phyloP scores from a whole-genome alignment of 1,140 invertebrate genomes.

The Drosophila biarmipes region DNA sequence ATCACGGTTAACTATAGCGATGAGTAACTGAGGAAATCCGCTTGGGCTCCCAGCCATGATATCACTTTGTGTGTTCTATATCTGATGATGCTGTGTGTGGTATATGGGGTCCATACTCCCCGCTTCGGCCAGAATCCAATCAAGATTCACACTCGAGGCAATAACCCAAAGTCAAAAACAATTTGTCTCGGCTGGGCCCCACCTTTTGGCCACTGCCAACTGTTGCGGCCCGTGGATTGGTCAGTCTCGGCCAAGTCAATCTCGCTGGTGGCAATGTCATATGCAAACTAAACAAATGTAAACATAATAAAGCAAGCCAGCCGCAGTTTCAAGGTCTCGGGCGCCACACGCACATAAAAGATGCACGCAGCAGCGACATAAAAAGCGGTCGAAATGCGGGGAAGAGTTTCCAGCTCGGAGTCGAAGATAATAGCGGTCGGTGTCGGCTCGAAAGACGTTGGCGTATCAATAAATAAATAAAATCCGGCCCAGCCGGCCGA shows the following conservation, averaged over 20 bases:
- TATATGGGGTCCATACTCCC: not conserved
- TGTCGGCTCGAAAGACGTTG: conserved; percentile 41
- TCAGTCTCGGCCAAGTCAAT: conserved; percentile 31
- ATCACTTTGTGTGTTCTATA: conserved; percentile 10
- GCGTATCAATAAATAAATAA: conserved; percentile 76
- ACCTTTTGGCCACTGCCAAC: conserved; percentile 20
- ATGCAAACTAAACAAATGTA: conserved; percentile 82
- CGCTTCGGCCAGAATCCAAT: conserved; percentile 41
- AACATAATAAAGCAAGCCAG: conserved; percentile 80
- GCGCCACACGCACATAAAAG: conserved; percentile 78
- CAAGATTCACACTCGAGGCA: conserved; percentile 42
- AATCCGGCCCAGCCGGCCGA: conserved; percentile 38
- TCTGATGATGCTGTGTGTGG: not conserved
- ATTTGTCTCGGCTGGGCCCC: conserved; percentile 66
- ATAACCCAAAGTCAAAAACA: conserved; percentile 52
- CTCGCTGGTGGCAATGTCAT: conserved; percentile 78
- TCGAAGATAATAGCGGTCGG: conserved; percentile 61
- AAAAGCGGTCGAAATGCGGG: conserved; percentile 32
- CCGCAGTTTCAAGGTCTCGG: conserved; percentile 80
- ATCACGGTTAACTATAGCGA: conserved; percentile 62
- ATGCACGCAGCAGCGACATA: conserved; percentile 75
- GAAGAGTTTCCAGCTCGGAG: conserved; percentile 26
- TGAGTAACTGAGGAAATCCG: conserved; percentile 51
- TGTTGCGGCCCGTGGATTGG: conserved; percentile 19
- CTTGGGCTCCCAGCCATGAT: conserved; percentile 2